Conservation (phyloP, 1,140 invertebrate species). For the Heliconius melpomene region DNA sequence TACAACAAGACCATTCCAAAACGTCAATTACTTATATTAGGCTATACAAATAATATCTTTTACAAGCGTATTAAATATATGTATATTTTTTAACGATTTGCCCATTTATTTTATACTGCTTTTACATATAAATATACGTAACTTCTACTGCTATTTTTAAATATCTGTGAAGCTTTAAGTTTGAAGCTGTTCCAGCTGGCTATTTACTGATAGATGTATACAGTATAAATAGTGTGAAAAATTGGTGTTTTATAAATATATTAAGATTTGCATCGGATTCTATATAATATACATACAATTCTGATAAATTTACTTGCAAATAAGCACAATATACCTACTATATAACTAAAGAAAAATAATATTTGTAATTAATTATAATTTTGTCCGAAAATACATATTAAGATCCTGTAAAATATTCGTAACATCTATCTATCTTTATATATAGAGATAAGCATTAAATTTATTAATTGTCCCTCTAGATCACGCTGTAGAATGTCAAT, state of each 20-base stretch:
- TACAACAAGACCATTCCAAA: slow-evolving; percentile 61
- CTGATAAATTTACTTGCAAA: background rate
- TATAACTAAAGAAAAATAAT: background rate
- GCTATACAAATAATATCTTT: slow-evolving; percentile 43
- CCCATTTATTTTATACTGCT: slow-evolving; percentile 41
- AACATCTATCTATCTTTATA: background rate
- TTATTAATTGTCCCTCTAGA: slow-evolving; percentile 34
- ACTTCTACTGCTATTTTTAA: slow-evolving; percentile 5
- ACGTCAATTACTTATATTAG: slow-evolving; percentile 69
- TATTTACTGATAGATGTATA: background rate
- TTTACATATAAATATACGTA: slow-evolving; percentile 4
- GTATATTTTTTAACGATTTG: slow-evolving; percentile 44
- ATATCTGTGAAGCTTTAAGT: background rate
- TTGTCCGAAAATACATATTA: background rate
- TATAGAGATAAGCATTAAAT: slow-evolving; percentile 8
- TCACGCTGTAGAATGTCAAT: slow-evolving; percentile 43
- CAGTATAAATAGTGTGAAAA: slow-evolving; percentile 8
- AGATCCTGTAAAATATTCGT: background rate
- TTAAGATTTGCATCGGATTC: background rate
- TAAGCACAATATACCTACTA: background rate
- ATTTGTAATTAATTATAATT: background rate
- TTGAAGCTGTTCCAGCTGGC: background rate
- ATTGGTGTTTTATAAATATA: slow-evolving; percentile 7
- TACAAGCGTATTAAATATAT: slow-evolving; percentile 39
- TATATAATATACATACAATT: background rate